Conservation (phyloP, 2,113 vertebrate species). For the Scatophagus argus region DNA sequence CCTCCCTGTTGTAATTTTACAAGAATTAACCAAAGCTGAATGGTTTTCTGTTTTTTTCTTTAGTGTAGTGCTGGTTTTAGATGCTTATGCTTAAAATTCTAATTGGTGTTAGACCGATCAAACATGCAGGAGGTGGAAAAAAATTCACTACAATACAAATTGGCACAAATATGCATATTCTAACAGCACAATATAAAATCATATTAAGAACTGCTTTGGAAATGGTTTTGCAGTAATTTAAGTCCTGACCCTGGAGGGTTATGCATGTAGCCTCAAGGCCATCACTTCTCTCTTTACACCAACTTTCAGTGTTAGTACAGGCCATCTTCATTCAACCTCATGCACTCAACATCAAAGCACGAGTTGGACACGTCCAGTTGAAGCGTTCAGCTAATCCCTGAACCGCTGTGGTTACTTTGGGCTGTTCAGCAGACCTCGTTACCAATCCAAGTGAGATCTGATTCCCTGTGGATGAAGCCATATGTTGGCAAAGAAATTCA, state of each 20-base stretch:
- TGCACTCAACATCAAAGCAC: background rate
- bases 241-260: background rate
- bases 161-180: background rate
- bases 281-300: background rate
- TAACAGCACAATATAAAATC: background rate
- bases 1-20: background rate
- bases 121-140: background rate
- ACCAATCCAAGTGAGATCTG: background rate
- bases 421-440: conserved; percentile 13
- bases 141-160: background rate
- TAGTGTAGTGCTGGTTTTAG: background rate
- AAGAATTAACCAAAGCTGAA: background rate
- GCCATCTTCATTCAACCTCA: background rate
- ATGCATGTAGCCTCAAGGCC: background rate
- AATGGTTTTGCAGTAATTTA: background rate
- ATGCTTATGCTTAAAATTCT: background rate
- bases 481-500: conserved; percentile 49
- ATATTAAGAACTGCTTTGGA: background rate
- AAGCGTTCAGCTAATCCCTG: background rate
- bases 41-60: background rate
- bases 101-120: background rate
- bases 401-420: background rate
- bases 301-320: background rate
- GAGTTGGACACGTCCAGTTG: background rate
- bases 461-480: conserved; percentile 42